Evolutionary conservation across 2,113 vertebrate species (phyloP), one percentile per base, ranked within the genome.

Genomic region (Scatophagus argus): DNA sequence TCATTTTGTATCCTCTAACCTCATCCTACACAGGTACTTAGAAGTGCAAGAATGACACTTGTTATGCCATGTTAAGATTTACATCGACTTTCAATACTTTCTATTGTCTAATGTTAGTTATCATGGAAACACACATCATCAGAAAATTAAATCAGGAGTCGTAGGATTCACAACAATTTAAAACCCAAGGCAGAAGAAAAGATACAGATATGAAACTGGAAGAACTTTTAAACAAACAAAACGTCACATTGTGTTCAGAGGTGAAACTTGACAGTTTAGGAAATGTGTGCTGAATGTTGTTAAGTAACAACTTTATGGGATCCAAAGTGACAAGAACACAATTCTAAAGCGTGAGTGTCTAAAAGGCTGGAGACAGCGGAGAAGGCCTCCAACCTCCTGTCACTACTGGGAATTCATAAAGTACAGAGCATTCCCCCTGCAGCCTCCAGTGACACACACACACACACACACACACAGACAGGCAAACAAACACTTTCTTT

Each of bases 251-350:
- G 64, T 66, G 69, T 79, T 66, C 59, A 39, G 62, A 46, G 41
- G 77, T 54, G 10, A 55, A 51, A 71, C 21, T n/a, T 23, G 44
- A 76, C 69, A 70, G 75, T 72, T 81, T 19, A 36, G 60, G 49
- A 68, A 74, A 77, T 82, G n/a, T 61, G 29, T 75, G 43, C 70
- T 38, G 70, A 74, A 54, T 72, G 69, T 51, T 82, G 76, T 77
- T 79, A 39, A 79, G 62, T 59, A 67, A 47, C 55, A 69, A 74
- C 31, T 56, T 64, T 43, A 66, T 49, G 54, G 27, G 60, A 86
- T 86, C 23, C 34, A 68, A 88, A 81, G 76, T 8, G 68, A 89
- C 85, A 87, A 77, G 27, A n/a, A 43, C 60, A 38, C 66, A 70
- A 31, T 27, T 66, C 39, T 49, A 62, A 59, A 74, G 81, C 38